phyloP scores from a whole-genome alignment of 2,888 invertebrate genomes.

The Molorchus minor region DNA sequence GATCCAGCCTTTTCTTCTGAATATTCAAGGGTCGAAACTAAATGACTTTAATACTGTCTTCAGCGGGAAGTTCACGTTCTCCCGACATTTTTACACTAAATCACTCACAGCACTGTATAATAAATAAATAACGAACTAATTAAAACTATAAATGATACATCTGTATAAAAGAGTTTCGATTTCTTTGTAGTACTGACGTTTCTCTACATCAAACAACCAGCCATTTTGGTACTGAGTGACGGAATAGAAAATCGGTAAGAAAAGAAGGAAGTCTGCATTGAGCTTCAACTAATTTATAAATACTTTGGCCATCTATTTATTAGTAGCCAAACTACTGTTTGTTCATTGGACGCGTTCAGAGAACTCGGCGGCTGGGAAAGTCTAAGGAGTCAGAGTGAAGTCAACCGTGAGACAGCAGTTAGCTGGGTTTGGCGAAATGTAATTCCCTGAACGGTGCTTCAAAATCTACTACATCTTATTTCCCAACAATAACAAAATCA shows the following conservation, averaged over 20 bases:
- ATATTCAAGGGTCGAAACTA: conserved; percentile 98
- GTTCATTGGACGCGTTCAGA: too few species aligned
- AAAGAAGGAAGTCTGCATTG: too few species aligned
- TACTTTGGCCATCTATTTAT: too few species aligned
- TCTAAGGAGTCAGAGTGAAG: too few species aligned
- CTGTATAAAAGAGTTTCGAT: conserved; percentile 51
- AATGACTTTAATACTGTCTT: conserved; percentile 97
- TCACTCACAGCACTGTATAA: conserved; percentile 57
- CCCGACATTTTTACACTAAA: conserved; percentile 63
- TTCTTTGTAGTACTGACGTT: conserved; percentile 44
- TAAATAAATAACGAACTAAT: conserved; percentile 47
- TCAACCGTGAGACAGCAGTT: too few species aligned
- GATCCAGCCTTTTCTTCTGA: conserved; percentile 98
- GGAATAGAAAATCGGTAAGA: conserved; percentile 29
- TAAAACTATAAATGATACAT: conserved; percentile 56
- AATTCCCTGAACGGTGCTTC: too few species aligned
- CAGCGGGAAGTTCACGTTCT: conserved; percentile 91
- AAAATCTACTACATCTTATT: too few species aligned
- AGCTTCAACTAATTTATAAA: too few species aligned
- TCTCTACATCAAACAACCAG: conserved; percentile 47
- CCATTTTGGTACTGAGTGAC: conserved; percentile 49
- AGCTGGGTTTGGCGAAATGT: too few species aligned
- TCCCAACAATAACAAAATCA: too few species aligned
- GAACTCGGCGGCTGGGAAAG: too few species aligned
- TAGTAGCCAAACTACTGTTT: too few species aligned